These are phyloP conservation scores for Myrmecobius fasciatus DNA, from an alignment of 2,113 vertebrate genomes.

Conservation along the genomic window DNA sequence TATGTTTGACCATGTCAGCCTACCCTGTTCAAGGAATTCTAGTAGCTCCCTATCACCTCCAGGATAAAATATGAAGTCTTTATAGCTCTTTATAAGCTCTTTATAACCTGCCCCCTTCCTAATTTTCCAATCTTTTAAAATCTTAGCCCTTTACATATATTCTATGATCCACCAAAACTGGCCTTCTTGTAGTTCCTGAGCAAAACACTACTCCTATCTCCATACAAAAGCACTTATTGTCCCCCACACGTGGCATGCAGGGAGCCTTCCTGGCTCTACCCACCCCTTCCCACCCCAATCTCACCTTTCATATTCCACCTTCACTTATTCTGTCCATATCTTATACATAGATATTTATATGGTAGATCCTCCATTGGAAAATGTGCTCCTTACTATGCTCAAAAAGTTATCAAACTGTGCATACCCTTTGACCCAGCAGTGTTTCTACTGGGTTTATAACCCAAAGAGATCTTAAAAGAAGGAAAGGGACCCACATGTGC, in stretches of 20 bases:
- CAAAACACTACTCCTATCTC: not conserved
- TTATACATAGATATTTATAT: too few species aligned
- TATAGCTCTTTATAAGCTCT: not conserved
- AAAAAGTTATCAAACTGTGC: too few species aligned
- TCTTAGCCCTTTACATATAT: not conserved
- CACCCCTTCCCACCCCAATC: not conserved
- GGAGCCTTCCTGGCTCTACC: not conserved
- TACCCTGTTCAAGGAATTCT: not conserved
- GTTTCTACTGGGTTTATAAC: too few species aligned
- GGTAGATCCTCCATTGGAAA: not conserved
- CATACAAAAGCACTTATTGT: not conserved
- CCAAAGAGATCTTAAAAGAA: too few species aligned
- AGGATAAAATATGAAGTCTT: not conserved
- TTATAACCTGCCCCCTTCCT: not conserved
- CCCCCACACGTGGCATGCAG: too few species aligned
- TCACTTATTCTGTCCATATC: not conserved
- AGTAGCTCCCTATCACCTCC: not conserved
- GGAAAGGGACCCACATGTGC: too few species aligned
- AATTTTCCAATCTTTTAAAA: not conserved
- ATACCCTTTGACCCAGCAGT: too few species aligned
- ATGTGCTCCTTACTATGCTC: too few species aligned
- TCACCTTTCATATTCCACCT: not conserved
- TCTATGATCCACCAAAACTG: not conserved
- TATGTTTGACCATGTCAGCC: not conserved
- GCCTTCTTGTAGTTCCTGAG: not conserved